phyloP scores from a whole-genome alignment of 2,113 vertebrate genomes.

The Mus spicilegus region DNA sequence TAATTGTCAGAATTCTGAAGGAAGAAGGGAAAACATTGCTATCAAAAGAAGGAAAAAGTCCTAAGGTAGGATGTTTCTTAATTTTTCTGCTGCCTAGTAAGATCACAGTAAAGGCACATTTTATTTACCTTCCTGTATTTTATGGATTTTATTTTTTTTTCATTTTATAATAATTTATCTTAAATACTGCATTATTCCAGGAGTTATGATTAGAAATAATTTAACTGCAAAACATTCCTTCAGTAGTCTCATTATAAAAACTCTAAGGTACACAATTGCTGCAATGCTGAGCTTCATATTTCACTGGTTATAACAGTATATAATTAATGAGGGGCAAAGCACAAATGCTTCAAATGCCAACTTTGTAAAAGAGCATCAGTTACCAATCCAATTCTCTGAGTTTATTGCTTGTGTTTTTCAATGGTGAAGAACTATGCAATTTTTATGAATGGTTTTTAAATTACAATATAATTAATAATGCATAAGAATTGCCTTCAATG shows the following conservation, averaged over 20 bases:
- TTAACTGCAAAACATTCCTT: neutral
- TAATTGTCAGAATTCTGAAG: neutral
- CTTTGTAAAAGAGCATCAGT: slow-evolving; percentile 44
- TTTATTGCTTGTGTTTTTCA: slow-evolving; percentile 49
- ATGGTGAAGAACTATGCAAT: neutral
- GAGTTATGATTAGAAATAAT: neutral
- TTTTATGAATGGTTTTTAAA: slow-evolving; percentile 40
- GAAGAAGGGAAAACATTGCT: neutral
- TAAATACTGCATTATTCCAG: neutral
- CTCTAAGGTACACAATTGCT: neutral
- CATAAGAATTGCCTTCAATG: slow-evolving; percentile 11
- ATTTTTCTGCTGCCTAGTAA: neutral
- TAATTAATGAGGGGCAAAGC: neutral
- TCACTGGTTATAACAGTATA: neutral
- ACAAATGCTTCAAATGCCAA: neutral
- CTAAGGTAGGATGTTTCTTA: neutral
- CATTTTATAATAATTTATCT: neutral
- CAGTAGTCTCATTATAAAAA: neutral
- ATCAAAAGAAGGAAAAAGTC: neutral
- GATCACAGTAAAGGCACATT: neutral
- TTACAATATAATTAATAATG: slow-evolving; percentile 51
- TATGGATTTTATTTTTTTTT: neutral
- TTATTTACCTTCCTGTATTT: neutral
- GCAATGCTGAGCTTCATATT: neutral
- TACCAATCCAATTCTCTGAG: slow-evolving; percentile 2